These are phyloP conservation scores for Pristionchus entomophagus DNA, from an alignment of 2,888 invertebrate species.

Conservation along the genomic window DNA sequence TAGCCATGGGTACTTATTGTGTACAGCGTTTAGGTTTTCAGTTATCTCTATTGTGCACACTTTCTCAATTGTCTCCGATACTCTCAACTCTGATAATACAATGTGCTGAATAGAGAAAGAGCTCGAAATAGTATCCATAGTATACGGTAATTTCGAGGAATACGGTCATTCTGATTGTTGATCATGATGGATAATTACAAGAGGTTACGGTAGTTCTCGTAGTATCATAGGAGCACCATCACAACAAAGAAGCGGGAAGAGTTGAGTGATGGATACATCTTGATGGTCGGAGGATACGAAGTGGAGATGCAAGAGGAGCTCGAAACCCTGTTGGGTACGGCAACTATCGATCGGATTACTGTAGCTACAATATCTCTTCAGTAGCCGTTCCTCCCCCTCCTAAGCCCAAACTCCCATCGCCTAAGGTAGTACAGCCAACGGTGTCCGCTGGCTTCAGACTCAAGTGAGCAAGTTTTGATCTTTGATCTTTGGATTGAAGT, in stretches of 20 bases:
- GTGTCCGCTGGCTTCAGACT: not conserved
- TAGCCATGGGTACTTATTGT: too few relatives aligned
- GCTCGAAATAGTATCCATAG: constrained; percentile 8
- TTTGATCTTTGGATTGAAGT: not conserved
- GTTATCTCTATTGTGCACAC: too few relatives aligned
- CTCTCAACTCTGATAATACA: constrained; percentile 7
- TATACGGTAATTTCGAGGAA: too few relatives aligned
- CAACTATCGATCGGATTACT: too few relatives aligned
- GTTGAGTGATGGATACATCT: constrained; percentile 57
- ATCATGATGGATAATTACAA: too few relatives aligned
- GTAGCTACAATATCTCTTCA: not conserved
- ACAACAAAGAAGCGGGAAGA: constrained; percentile 54
- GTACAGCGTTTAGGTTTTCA: too few relatives aligned
- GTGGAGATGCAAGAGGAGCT: constrained; percentile 59
- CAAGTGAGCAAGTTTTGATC: not conserved
- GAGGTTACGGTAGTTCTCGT: too few relatives aligned
- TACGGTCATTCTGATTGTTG: too few relatives aligned
- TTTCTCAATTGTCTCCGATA: constrained; percentile 8
- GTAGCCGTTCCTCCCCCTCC: constrained; percentile 38
- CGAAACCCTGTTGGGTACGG: not conserved
- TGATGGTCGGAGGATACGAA: constrained; percentile 61
- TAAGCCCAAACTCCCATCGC: constrained; percentile 5
- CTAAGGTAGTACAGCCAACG: not conserved
- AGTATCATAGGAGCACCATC: not conserved
- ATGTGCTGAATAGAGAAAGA: constrained; percentile 36